Base-by-base conservation (phyloP, 1,140 invertebrate genomes). In the Glossosoma conforme region DNA sequence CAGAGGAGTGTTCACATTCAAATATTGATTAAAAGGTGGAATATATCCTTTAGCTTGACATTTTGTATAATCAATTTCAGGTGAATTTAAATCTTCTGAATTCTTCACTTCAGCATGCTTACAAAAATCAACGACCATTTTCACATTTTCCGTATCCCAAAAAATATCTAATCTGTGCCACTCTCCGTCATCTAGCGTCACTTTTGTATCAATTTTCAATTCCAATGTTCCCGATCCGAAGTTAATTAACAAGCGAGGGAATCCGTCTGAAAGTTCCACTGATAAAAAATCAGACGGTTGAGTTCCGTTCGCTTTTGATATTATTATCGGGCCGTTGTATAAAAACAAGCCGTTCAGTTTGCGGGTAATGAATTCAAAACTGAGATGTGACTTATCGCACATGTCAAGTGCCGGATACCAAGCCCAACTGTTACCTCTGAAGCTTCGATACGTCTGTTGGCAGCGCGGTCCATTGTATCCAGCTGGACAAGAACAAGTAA, bases 131-230 rank as follows among this genome's bases (percentile, higher is more conserved):
- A 86, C 76, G 6, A 83, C 75, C 74, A 86, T 72, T 11, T 75
- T 67, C 0, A 81, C 77, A 47, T 69, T 72, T 65, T 81, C 80
- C 20, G 75, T 72, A 56, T 79, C 72, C 74, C 82, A 82, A 47
- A 82, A 83, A 5, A 86, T 67, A 59, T 86, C 84, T 49, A 86
- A 60, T 3, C 77, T 67, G 65, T 86, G 84, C 84, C 84, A 86
- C 20, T 77, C 75, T 0, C 83, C 82, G 65, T 86, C 82, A 60
- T 77, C 76, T 2, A 86, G 61, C 11, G 63, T 69, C 19, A 71
- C 67, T 51, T 76, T 71, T 8, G 77, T 73, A 54, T 78, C 74
- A 0, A 85, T 66, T 24, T 69, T 68, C 20, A 86, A 62, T 56
- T 80, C 77, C 30, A 82, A 59, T 0, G 76, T 80, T 25, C 83